Conservation (phyloP, 2,888 invertebrate genomes). For the Zootermopsis nevadensis region DNA sequence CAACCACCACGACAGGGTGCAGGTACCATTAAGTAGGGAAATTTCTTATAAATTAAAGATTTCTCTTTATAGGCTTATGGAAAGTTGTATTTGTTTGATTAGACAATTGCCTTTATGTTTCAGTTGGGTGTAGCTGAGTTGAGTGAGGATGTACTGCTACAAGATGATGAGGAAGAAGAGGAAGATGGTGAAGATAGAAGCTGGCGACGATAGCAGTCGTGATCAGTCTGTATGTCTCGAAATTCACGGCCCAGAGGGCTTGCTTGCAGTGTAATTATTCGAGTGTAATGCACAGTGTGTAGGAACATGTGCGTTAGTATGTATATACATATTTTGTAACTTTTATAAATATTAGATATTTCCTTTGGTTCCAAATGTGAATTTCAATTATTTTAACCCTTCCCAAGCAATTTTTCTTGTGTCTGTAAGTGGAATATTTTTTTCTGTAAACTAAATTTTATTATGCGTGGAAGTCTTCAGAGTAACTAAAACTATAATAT, state of each 20-base stretch:
- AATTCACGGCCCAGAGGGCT: background rate
- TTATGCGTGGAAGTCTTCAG: too few relatives aligned
- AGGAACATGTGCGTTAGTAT: background rate
- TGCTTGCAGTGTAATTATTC: background rate
- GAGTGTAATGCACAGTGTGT: slow-evolving; percentile 2
- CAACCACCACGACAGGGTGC: too few relatives aligned
- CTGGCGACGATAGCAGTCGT: slow-evolving; percentile 85
- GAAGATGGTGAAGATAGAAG: slow-evolving; percentile 86
- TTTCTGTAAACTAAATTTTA: too few relatives aligned
- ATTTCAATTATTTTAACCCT: too few relatives aligned
- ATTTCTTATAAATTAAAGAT: too few relatives aligned
- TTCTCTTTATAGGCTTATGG: too few relatives aligned
- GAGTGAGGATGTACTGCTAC: slow-evolving; percentile 76
- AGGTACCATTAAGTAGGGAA: too few relatives aligned
- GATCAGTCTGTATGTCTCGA: background rate
- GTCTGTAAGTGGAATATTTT: too few relatives aligned
- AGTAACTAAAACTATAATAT: too few relatives aligned
- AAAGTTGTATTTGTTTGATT: too few relatives aligned
- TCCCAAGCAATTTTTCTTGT: too few relatives aligned
- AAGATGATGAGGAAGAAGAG: slow-evolving; percentile 87
- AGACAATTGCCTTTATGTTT: background rate
- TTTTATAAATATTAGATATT: slow-evolving; percentile 26
- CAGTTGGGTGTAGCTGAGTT: slow-evolving; percentile 60
- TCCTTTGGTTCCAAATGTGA: slow-evolving; percentile 23
- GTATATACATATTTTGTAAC: slow-evolving; percentile 28